A percentile compares a stretch with the other conserved stretches of the same genome.
phyloP scores from a whole-genome alignment of 2,888 invertebrate species.

The Heliconius charithonia region DNA sequence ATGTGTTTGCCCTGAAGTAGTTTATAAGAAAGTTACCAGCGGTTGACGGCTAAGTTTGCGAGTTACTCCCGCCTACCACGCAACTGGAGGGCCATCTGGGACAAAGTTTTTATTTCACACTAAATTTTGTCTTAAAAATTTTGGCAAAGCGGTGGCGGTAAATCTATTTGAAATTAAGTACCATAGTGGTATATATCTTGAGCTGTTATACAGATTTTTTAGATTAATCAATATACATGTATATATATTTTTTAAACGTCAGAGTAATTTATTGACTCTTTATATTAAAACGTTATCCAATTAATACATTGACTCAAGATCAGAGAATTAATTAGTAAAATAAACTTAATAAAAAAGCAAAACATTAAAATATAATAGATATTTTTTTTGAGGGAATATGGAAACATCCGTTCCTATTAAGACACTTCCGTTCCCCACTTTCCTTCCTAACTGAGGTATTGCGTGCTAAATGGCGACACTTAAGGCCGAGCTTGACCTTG shows the following conservation, averaged over 20 bases:
- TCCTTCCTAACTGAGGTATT: not conserved
- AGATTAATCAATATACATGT: too few relatives aligned
- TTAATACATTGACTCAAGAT: too few relatives aligned
- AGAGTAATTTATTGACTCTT: too few relatives aligned
- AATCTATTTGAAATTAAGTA: constrained; percentile 1
- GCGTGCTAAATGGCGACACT: not conserved
- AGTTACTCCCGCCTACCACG: constrained; percentile 64
- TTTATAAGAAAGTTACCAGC: constrained; percentile 44
- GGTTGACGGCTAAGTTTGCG: constrained; percentile 60
- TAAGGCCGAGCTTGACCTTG: too few relatives aligned
- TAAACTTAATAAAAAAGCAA: too few relatives aligned
- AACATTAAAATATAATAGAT: too few relatives aligned
- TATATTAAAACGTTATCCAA: too few relatives aligned
- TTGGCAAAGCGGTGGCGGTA: not conserved
- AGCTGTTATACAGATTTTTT: not conserved
- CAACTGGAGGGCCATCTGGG: constrained; percentile 61
- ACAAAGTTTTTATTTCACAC: constrained; percentile 45
- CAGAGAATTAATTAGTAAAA: too few relatives aligned
- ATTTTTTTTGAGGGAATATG: too few relatives aligned
- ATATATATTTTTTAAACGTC: too few relatives aligned
- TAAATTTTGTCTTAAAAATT: constrained; percentile 30
- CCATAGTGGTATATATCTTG: not conserved
- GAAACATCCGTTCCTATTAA: too few relatives aligned
- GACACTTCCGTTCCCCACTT: not conserved
- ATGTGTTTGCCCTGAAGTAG: constrained; percentile 27